A percentile compares a stretch with the other conserved stretches of the same genome.
Conservation (phyloP, 2,888 invertebrate species). For the Ormyrus nitidulus region DNA sequence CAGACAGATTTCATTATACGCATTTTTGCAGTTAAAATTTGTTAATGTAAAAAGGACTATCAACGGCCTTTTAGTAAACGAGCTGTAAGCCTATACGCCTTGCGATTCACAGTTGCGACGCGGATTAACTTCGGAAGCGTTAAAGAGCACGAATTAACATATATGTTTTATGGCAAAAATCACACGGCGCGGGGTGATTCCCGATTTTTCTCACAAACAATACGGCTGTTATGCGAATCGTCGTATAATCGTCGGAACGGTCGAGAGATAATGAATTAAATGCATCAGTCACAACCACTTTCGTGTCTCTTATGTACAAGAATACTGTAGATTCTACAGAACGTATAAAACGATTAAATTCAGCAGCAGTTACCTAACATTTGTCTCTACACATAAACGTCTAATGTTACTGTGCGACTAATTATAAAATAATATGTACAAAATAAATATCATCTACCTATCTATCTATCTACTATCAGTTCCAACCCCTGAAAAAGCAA, state of each 20-base stretch:
- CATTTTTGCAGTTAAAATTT: not conserved
- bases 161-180: not conserved
- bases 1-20: conserved; percentile 26
- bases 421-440: too few species aligned
- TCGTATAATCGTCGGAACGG: too few species aligned
- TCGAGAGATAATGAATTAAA: conserved; percentile 6
- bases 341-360: not conserved
- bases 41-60: not conserved
- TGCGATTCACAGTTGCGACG: not conserved
- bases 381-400: too few species aligned
- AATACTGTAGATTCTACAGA: conserved; percentile 38
- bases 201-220: too few species aligned
- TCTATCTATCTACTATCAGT: too few species aligned
- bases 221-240: not conserved
- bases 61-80: too few species aligned
- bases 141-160: not conserved
- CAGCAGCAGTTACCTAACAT: not conserved
- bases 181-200: not conserved
- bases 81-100: not conserved
- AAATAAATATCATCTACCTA: too few species aligned
- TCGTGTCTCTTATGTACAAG: conserved; percentile 2
- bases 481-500: too few species aligned
- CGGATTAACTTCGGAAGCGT: not conserved
- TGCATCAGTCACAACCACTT: conserved; percentile 45
- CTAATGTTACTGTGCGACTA: too few species aligned